These are phyloP conservation scores for Cordilura impudica DNA, from an alignment of 2,888 invertebrate genomes.

Conservation along the genomic window DNA sequence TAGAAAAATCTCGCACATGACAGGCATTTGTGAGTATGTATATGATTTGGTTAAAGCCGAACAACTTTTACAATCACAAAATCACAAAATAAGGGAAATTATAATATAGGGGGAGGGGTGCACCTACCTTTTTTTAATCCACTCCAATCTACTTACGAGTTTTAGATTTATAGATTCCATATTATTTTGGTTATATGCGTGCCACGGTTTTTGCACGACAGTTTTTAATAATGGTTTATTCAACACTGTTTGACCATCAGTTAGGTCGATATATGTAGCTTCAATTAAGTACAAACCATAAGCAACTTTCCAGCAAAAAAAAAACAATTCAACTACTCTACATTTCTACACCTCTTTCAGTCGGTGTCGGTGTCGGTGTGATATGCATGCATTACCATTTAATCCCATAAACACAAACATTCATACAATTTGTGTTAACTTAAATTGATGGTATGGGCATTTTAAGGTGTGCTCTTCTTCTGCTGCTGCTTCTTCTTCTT, in stretches of 20 bases:
- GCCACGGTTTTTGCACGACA: neutral
- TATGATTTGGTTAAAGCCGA: too few relatives aligned
- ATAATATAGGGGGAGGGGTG: too few relatives aligned
- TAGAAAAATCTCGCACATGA: too few relatives aligned
- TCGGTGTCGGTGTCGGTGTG: neutral
- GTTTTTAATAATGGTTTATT: constrained; percentile 38
- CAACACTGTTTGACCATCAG: constrained; percentile 39
- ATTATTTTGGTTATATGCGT: too few relatives aligned
- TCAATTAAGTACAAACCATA: constrained; percentile 47
- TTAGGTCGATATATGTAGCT: constrained; percentile 45
- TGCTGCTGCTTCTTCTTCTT: neutral
- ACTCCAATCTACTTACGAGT: too few relatives aligned
- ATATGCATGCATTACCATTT: constrained; percentile 37
- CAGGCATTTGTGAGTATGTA: too few relatives aligned
- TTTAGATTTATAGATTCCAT: too few relatives aligned
- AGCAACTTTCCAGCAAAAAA: constrained; percentile 10
- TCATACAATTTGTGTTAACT: constrained; percentile 59
- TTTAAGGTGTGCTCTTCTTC: constrained; percentile 46
- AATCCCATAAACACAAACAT: constrained; percentile 40
- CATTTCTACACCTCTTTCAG: constrained; percentile 46
- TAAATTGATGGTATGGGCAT: constrained; percentile 67
- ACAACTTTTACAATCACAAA: too few relatives aligned
- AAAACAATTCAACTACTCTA: constrained; percentile 13
- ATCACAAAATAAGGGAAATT: too few relatives aligned
- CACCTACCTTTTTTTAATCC: too few relatives aligned